Evolutionary conservation across 1,140 invertebrate species (phyloP).

Genomic region (Manduca sexta): DNA sequence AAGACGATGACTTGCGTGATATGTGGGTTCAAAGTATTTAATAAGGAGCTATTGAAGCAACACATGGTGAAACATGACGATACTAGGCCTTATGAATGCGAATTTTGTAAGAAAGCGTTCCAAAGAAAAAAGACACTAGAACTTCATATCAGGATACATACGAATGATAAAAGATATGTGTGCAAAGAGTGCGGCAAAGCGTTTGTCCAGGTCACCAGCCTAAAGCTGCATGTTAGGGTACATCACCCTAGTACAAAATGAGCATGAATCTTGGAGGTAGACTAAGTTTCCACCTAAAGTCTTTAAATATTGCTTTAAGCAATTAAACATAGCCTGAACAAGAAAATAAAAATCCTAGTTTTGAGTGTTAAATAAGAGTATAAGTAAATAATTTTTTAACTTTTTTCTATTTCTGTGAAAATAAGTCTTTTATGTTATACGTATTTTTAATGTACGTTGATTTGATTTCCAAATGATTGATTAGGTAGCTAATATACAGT

Average conservation of each 20-base stretch:
- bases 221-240: conserved; percentile 11
- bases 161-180: conserved; percentile 30
- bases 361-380: too few relatives aligned
- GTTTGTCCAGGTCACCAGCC: conserved; percentile 26
- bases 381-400: too few relatives aligned
- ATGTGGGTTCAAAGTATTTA: conserved; percentile 46
- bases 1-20: conserved; percentile 38
- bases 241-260: conserved; percentile 13
- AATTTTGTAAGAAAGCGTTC: conserved; percentile 75
- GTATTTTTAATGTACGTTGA: too few relatives aligned
- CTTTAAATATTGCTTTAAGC: too few relatives aligned
- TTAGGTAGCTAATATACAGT: too few relatives aligned
- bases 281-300: neutral
- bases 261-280: neutral
- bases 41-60: conserved; percentile 28
- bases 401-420: too few relatives aligned
- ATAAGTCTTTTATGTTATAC: too few relatives aligned
- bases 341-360: too few relatives aligned
- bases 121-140: conserved; percentile 64
- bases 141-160: conserved; percentile 44
- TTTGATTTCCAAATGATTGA: too few relatives aligned
- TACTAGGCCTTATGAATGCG: conserved; percentile 72
- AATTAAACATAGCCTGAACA: too few relatives aligned
- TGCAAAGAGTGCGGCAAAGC: conserved; percentile 31
- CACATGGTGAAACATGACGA: conserved; percentile 79